Evolutionary conservation across 1,140 invertebrate species (phyloP).

Genomic region (Drosophila pruinosa): DNA sequence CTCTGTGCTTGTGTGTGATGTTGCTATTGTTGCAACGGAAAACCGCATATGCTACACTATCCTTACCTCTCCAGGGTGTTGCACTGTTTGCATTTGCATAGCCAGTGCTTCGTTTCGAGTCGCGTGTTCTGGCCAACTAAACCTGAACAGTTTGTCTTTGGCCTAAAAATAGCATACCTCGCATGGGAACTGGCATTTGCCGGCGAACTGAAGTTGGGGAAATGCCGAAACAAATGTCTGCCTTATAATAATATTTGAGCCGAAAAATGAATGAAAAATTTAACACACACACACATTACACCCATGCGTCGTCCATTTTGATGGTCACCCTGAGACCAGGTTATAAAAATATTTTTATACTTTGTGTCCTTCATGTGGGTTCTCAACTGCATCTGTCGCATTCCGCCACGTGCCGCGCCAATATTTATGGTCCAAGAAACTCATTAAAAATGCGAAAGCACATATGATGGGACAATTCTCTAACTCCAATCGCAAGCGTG

Average conservation of each 20-base stretch:
- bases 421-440: background rate
- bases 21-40: slow-evolving; percentile 6
- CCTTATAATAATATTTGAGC: slow-evolving; percentile 37
- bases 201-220: slow-evolving; percentile 11
- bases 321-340: slow-evolving; percentile 30
- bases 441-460: background rate
- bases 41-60: slow-evolving; percentile 63
- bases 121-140: slow-evolving; percentile 50
- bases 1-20: background rate
- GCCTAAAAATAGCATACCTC: slow-evolving; percentile 61
- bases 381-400: slow-evolving; percentile 22
- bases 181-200: slow-evolving; percentile 44
- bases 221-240: slow-evolving; percentile 36
- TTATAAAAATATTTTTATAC: slow-evolving; percentile 1
- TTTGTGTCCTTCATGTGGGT: background rate
- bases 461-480: background rate
- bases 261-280: slow-evolving; percentile 35
- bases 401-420: background rate
- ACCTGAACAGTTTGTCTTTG: slow-evolving; percentile 38
- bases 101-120: slow-evolving; percentile 1
- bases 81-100: slow-evolving; percentile 73
- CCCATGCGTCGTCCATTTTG: background rate
- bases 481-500: too few species aligned
- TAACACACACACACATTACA: slow-evolving; percentile 7
- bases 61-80: slow-evolving; percentile 57